Conservation (phyloP, 1,140 invertebrate species). For the Dolichoris vasculosae region DNA sequence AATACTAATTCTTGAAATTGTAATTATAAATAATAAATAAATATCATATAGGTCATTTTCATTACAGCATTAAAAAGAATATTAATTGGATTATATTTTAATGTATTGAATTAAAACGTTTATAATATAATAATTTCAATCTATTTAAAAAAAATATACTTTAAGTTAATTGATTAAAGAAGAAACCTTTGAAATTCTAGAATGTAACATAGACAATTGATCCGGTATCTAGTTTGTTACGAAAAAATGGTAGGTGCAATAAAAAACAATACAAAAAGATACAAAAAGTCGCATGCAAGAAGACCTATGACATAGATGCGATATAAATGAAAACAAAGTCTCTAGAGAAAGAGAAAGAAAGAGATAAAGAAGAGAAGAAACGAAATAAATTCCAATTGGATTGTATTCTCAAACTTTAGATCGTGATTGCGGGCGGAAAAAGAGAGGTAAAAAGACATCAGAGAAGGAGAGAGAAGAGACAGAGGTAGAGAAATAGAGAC, state of each 20-base stretch:
- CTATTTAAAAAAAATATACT: neutral
- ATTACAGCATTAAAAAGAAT: too few species aligned
- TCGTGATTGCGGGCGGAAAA: constrained; percentile 38
- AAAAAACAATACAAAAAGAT: neutral
- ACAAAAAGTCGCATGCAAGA: neutral
- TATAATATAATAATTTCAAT: neutral
- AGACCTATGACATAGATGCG: neutral
- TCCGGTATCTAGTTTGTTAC: neutral
- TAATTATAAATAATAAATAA: too few species aligned
- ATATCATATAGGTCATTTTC: too few species aligned
- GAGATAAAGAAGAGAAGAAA: neutral
- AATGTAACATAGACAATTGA: neutral
- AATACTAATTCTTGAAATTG: too few species aligned
- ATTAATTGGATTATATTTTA: too few species aligned
- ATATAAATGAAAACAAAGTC: neutral
- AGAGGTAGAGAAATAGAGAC: neutral
- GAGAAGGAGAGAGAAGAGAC: neutral
- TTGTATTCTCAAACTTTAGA: constrained; percentile 47
- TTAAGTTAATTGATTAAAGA: neutral
- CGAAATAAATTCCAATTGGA: constrained; percentile 51
- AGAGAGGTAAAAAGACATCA: neutral
- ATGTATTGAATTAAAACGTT: neutral
- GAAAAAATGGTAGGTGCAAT: neutral
- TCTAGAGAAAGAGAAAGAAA: neutral
- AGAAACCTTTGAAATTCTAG: neutral